Evolutionary conservation across 2,113 vertebrate genomes (phyloP).

Genomic region (Heterotis niloticus): DNA sequence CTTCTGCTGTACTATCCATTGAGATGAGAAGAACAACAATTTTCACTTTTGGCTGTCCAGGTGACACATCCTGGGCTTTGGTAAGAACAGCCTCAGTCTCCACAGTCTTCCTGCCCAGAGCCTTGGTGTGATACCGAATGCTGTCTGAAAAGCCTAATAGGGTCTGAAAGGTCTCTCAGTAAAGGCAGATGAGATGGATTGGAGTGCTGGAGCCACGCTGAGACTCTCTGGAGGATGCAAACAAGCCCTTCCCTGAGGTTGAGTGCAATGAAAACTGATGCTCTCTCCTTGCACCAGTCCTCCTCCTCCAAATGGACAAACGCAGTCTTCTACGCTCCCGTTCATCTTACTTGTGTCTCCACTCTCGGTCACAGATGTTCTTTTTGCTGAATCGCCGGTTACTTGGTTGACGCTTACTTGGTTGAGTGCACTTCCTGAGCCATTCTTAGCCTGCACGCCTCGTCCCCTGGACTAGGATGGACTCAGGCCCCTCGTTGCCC

Average conservation of each 20-base stretch:
- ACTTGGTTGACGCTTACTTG: not conserved
- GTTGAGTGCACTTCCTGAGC: not conserved
- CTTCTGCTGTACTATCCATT: not conserved
- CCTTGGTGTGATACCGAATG: not conserved
- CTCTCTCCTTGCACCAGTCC: not conserved
- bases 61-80: no score
- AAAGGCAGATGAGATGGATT: slow-evolving; percentile 32
- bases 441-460: not conserved
- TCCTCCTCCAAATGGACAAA: slow-evolving; percentile 34
- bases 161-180: not conserved
- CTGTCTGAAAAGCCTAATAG: slow-evolving; percentile 6
- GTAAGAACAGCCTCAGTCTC: no score
- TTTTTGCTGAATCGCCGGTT: not conserved
- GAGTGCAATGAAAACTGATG: slow-evolving; percentile 15
- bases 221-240: no score
- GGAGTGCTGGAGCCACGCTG: slow-evolving; percentile 27
- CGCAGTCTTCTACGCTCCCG: slow-evolving; percentile 30
- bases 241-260: no score
- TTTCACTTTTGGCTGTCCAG: no score
- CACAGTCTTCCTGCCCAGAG: not conserved
- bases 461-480: not conserved
- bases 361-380: not conserved
- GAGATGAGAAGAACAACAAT: slow-evolving; percentile 1
- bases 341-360: not conserved
- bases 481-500: not conserved